Percentiles rank a stretch among this genome's conserved stretches.
phyloP scores from a whole-genome alignment of 2,113 vertebrate species.

The Dasypus novemcinctus region DNA sequence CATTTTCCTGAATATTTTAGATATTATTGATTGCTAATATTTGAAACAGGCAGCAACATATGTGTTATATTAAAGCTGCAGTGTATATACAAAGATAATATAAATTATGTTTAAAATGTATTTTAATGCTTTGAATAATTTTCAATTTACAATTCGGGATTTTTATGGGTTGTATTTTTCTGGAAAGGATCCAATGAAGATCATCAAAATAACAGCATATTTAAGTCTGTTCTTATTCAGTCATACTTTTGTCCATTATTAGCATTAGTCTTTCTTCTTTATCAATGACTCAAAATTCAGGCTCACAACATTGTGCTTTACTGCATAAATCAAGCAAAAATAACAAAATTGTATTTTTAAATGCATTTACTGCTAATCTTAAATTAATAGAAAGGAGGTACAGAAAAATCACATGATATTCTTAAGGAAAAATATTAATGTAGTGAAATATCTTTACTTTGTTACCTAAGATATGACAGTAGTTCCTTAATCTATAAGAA shows the following conservation, averaged over 20 bases:
- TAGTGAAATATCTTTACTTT: constrained; percentile 69
- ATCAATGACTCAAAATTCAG: constrained; percentile 59
- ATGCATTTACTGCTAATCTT: constrained; percentile 51
- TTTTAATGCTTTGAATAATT: neutral
- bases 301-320: constrained; percentile 54
- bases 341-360: constrained; percentile 68
- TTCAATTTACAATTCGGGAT: constrained; percentile 14
- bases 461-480: constrained; percentile 62
- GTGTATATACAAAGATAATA: neutral
- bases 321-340: constrained; percentile 51
- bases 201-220: neutral
- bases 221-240: constrained; percentile 29
- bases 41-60: neutral
- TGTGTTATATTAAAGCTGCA: neutral
- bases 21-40: neutral
- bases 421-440: constrained; percentile 67
- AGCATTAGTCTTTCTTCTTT: constrained; percentile 34
- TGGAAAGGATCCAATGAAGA: neutral
- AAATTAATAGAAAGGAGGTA: constrained; percentile 62
- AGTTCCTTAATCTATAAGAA: constrained; percentile 77
- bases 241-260: neutral
- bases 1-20: neutral
- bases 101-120: neutral
- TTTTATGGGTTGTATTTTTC: constrained; percentile 19
- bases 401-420: neutral